Conservation (phyloP, 1,140 invertebrate species). For the Pectinophora gossypiella region DNA sequence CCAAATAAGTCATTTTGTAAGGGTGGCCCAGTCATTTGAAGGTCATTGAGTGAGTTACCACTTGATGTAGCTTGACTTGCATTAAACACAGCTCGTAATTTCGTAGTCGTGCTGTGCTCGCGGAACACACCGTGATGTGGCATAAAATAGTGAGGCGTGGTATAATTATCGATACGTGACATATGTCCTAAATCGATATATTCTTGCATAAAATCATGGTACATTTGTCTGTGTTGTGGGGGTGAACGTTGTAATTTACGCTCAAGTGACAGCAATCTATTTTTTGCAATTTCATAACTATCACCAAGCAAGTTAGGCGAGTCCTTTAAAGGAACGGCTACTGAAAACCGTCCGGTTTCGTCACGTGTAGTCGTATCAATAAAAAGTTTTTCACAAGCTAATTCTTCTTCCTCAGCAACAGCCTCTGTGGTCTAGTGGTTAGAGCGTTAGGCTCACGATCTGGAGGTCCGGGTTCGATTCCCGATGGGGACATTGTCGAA, state of each 20-base stretch:
- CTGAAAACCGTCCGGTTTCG: constrained; percentile 16
- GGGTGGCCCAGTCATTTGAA: constrained; percentile 34
- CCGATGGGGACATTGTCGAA: no score
- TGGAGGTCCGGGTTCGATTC: no score
- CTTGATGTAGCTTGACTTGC: constrained; percentile 21
- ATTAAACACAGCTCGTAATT: constrained; percentile 42
- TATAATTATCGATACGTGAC: constrained; percentile 6
- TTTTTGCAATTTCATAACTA: constrained; percentile 13
- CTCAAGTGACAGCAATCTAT: no score
- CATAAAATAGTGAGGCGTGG: constrained; percentile 32
- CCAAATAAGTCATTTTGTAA: constrained; percentile 45
- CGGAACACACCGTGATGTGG: constrained; percentile 51
- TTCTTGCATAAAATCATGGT: constrained; percentile 30
- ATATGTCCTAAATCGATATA: constrained; percentile 31
- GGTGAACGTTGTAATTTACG: constrained; percentile 21
- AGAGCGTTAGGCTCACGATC: no score
- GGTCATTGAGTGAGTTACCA: constrained; percentile 38
- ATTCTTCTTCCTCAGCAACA: background rate
- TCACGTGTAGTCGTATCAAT: constrained; percentile 14
- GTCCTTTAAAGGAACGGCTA: constrained; percentile 18
- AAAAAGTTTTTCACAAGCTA: constrained; percentile 19
- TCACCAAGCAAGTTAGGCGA: constrained; percentile 16
- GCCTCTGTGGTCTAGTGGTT: no score
- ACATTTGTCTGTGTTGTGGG: constrained; percentile 17
- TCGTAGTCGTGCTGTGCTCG: constrained; percentile 30